A percentile compares a stretch with the other conserved stretches of the same genome.
phyloP scores from a whole-genome alignment of 64 coral and sea anemone species.

The Actinia equina region DNA sequence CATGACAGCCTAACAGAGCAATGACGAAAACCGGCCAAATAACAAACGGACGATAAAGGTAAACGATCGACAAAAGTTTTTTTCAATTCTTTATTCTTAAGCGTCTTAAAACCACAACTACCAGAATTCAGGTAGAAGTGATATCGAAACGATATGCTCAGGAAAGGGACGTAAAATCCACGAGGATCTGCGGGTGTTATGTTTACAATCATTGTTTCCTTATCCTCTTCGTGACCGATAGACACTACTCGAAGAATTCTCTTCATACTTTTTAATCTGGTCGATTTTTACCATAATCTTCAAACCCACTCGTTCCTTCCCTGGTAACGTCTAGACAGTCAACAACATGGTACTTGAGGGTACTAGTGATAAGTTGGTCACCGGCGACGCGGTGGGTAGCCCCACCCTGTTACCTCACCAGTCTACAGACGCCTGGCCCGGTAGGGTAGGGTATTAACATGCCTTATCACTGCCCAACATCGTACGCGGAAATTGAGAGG shows the following conservation, averaged over 20 bases:
- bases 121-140: no score
- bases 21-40: no score
- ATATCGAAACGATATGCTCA: no score
- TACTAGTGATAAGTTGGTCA: neutral
- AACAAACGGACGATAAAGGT: no score
- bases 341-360: neutral
- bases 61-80: no score
- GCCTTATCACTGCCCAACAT: no score
- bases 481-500: neutral
- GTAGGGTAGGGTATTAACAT: neutral
- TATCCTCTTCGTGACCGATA: neutral
- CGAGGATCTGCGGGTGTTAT: no score
- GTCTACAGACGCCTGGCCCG: neutral
- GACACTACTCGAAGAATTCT: neutral
- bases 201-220: no score
- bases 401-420: neutral
- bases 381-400: neutral
- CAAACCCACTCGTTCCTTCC: neutral
- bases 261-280: neutral
- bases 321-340: neutral
- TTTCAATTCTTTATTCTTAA: no score
- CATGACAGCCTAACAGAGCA: no score
- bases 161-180: no score
- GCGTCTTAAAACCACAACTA: no score
- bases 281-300: neutral